Percentiles rank a stretch among this genome's conserved stretches.
These are phyloP conservation scores for Lamprologus tigripictilis DNA, from an alignment of 2,113 vertebrate species.

Conservation along the genomic window DNA sequence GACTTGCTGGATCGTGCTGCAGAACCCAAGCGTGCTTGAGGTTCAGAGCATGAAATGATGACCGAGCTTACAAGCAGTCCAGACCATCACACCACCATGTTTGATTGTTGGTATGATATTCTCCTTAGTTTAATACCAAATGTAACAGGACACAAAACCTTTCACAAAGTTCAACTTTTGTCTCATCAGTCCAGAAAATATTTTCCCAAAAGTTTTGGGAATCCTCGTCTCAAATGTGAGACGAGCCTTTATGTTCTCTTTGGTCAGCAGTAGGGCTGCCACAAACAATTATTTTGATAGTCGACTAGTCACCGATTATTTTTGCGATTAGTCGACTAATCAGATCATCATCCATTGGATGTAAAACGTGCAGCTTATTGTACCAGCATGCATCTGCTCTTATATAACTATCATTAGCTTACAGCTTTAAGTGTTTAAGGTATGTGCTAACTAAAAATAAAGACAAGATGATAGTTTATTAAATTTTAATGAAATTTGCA, in stretches of 20 bases:
- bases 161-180: neutral
- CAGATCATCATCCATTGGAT: too few relatives aligned
- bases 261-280: neutral
- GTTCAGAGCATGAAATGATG: neutral
- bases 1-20: neutral
- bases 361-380: fast-evolving
- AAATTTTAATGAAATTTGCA: too few relatives aligned
- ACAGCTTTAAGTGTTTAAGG: too few relatives aligned
- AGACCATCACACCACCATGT: neutral
- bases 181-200: neutral
- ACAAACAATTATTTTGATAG: too few relatives aligned
- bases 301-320: too few relatives aligned
- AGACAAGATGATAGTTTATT: too few relatives aligned
- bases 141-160: neutral
- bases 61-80: neutral
- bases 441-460: too few relatives aligned
- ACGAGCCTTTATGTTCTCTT: neutral
- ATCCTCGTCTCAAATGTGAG: neutral
- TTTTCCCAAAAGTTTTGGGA: neutral
- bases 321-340: too few relatives aligned
- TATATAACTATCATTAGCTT: too few relatives aligned
- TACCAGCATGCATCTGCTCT: too few relatives aligned
- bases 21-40: neutral
- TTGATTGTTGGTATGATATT: neutral
- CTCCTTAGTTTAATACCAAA: neutral